Conservation (phyloP, 30 jellyfish, hydroid and myxozoan genomes). For the Turritopsis rubra region DNA sequence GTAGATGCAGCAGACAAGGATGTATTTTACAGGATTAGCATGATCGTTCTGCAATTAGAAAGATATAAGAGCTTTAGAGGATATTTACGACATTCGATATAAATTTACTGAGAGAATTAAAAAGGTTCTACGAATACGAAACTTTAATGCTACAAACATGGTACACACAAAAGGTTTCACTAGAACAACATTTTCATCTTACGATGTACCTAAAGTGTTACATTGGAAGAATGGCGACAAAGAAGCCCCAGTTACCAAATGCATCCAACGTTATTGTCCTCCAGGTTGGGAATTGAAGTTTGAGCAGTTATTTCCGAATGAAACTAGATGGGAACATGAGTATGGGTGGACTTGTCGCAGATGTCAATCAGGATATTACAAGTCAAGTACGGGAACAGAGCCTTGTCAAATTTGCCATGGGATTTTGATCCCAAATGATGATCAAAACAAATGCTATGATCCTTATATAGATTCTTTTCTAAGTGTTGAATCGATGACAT, state of each 20-base stretch:
- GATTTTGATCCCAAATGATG: background rate
- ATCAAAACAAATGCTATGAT: background rate
- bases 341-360: constrained; percentile 1
- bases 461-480: constrained; percentile 1
- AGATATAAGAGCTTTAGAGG: background rate
- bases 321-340: background rate
- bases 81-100: background rate
- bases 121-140: background rate
- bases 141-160: background rate
- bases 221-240: background rate
- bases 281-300: constrained; percentile 8
- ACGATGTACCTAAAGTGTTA: background rate
- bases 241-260: background rate
- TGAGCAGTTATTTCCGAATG: background rate
- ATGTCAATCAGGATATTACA: background rate
- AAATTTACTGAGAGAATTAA: background rate
- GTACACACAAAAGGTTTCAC: background rate
- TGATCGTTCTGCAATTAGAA: background rate
- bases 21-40: background rate
- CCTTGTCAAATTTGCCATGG: background rate
- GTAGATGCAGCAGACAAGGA: background rate
- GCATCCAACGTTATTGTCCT: background rate
- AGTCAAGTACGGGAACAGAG: constrained; percentile 1
- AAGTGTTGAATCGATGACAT: background rate
- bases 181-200: background rate